These are phyloP conservation scores for Pseudopodoces humilis DNA, from an alignment of 2,113 vertebrate species.

Conservation along the genomic window DNA sequence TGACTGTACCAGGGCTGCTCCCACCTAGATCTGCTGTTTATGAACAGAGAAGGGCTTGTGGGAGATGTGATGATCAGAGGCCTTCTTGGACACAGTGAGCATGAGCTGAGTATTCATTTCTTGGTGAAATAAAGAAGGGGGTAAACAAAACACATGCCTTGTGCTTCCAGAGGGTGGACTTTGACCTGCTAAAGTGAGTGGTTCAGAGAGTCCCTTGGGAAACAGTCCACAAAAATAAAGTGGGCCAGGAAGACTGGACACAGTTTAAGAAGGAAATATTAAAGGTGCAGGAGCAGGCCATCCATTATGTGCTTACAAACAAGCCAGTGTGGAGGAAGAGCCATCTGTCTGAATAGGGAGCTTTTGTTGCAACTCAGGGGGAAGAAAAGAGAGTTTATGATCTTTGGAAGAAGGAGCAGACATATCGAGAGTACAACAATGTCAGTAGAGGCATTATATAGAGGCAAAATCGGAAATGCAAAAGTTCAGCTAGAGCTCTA, in stretches of 20 bases:
- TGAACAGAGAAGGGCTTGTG: neutral
- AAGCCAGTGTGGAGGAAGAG: neutral
- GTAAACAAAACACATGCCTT: neutral
- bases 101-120: neutral
- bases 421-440: neutral
- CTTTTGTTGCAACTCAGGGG: neutral
- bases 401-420: neutral
- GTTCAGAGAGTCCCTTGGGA: neutral
- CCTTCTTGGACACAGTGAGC: accelerated
- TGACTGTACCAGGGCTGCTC: neutral
- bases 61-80: neutral
- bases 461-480: neutral
- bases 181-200: neutral
- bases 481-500: neutral
- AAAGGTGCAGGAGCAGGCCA: accelerated
- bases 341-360: neutral
- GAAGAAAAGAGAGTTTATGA: neutral
- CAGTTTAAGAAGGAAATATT: neutral
- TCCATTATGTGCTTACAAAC: neutral
- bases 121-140: neutral
- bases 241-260: neutral
- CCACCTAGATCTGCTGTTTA: neutral
- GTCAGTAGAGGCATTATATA: neutral
- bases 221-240: neutral
- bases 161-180: no score